These are phyloP conservation scores for Atrina japonica DNA, from an alignment of 2,888 invertebrate species.

Conservation along the genomic window DNA sequence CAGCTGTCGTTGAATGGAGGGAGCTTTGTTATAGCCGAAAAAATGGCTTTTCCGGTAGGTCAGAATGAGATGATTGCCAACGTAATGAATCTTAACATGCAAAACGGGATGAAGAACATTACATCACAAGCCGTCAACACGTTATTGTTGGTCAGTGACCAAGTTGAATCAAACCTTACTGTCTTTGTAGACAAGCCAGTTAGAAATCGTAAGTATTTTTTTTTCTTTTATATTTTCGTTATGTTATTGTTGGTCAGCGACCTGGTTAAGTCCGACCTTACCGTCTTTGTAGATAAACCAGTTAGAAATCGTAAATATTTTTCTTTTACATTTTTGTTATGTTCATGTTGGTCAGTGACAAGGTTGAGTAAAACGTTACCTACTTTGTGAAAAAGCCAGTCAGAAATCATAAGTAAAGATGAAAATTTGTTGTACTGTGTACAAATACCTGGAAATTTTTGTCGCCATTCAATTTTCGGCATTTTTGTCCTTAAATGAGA, in stretches of 20 bases:
- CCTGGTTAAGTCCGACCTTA: conserved; percentile 5
- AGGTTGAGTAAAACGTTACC: conserved; percentile 12
- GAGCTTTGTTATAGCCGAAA: not conserved
- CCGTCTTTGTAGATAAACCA: conserved; percentile 15
- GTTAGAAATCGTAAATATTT: conserved; percentile 10
- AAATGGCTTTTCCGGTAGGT: conserved; percentile 9
- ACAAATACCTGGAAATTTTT: no score
- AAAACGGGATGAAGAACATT: conserved; percentile 9
- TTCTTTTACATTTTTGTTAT: not conserved
- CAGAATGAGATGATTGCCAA: conserved; percentile 22
- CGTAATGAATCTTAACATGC: conserved; percentile 1
- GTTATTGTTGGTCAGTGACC: conserved; percentile 10
- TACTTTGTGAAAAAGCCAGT: not conserved
- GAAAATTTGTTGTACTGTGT: no score
- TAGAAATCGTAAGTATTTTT: conserved; percentile 8
- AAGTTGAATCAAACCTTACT: conserved; percentile 15
- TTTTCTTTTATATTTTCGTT: not conserved
- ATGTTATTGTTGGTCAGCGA: conserved; percentile 12
- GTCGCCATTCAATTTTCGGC: no score
- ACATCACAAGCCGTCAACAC: conserved; percentile 15
- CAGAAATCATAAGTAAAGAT: no score
- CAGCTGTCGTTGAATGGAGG: conserved; percentile 20
- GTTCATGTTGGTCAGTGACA: conserved; percentile 10
- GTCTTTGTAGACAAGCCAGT: conserved; percentile 13
- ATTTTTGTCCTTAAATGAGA: no score